A percentile compares a stretch with the other conserved stretches of the same genome.
These are phyloP conservation scores for Arizona elegans DNA, from an alignment of 2,113 vertebrate species.

Conservation along the genomic window DNA sequence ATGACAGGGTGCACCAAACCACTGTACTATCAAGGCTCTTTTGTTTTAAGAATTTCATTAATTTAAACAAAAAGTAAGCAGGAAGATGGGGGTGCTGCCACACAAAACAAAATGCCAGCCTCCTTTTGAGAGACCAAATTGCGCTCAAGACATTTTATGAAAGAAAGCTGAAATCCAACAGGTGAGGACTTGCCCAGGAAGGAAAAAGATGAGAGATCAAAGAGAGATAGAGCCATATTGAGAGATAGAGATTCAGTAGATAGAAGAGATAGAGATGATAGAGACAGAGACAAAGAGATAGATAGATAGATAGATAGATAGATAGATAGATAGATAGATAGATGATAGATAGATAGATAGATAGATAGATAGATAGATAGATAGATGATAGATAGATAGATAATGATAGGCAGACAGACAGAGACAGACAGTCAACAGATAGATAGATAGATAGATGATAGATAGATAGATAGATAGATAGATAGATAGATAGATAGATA, in stretches of 20 bases:
- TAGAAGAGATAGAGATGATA: no score
- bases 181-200: neutral
- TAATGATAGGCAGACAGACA: no score
- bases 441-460: no score
- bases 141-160: neutral
- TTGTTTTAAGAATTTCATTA: no score
- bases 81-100: neutral
- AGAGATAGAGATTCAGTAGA: no score
- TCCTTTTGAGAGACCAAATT: neutral
- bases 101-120: neutral
- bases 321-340: no score
- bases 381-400: neutral
- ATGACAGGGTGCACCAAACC: no score
- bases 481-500: no score
- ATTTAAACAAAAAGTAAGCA: neutral
- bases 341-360: neutral
- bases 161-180: neutral
- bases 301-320: neutral
- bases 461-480: no score
- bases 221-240: neutral
- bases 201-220: neutral
- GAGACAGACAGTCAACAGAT: no score
- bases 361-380: neutral
- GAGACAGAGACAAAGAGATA: neutral
- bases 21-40: no score